phyloP scores from a whole-genome alignment of 1,140 invertebrate genomes.

The Chironomus tepperi region DNA sequence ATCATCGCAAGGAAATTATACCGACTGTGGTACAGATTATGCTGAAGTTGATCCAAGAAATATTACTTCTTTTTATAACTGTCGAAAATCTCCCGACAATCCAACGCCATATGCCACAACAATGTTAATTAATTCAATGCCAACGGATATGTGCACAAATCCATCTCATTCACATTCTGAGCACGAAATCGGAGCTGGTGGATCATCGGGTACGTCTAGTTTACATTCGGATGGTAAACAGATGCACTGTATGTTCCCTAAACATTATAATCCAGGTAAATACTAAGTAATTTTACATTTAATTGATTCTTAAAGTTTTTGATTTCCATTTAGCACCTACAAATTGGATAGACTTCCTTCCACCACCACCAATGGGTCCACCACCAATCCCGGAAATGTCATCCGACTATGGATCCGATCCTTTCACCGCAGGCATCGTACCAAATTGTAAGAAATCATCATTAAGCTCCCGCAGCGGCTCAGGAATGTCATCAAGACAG shows the following conservation, averaged over 20 bases:
- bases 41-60: slow-evolving; percentile 66
- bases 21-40: slow-evolving; percentile 56
- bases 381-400: slow-evolving; percentile 45
- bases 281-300: slow-evolving; percentile 37
- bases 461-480: slow-evolving; percentile 31
- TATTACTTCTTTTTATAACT: slow-evolving; percentile 71
- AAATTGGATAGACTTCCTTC: slow-evolving; percentile 69
- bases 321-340: slow-evolving; percentile 44
- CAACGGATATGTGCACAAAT: slow-evolving; percentile 41
- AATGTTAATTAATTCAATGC: slow-evolving; percentile 49
- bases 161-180: slow-evolving; percentile 42
- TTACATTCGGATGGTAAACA: slow-evolving; percentile 37
- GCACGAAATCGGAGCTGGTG: slow-evolving; percentile 44
- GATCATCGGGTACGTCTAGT: slow-evolving; percentile 44
- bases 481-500: slow-evolving; percentile 36
- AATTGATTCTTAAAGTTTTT: background rate
- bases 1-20: slow-evolving; percentile 41
- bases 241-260: slow-evolving; percentile 24
- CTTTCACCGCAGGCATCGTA: background rate
- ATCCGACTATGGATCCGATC: background rate
- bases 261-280: slow-evolving; percentile 41
- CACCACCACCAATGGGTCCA: slow-evolving; percentile 71
- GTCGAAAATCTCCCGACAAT: slow-evolving; percentile 52
- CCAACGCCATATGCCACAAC: slow-evolving; percentile 79
- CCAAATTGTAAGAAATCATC: slow-evolving; percentile 18